Percentiles rank a stretch among this genome's conserved stretches.
Evolutionary conservation across 2,888 invertebrate species (phyloP).

Genomic region (Saturnia japonica): DNA sequence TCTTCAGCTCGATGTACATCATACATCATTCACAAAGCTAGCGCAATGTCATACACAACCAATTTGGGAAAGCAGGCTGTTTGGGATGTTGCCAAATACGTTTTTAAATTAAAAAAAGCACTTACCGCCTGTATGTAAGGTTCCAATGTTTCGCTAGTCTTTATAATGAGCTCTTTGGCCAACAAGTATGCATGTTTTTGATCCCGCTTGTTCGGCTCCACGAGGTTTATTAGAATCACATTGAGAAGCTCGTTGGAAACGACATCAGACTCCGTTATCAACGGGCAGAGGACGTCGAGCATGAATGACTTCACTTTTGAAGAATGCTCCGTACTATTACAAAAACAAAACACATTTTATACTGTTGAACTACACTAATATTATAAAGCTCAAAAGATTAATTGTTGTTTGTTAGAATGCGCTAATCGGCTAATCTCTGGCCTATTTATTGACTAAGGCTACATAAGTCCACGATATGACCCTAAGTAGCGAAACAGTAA

Average conservation of each 20-base stretch:
- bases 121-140: constrained; percentile 96
- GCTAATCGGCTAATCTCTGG: no score
- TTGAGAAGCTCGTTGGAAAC: constrained; percentile 97
- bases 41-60: no score
- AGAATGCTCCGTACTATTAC: constrained; percentile 94
- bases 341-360: background rate
- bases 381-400: no score
- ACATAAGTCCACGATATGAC: no score
- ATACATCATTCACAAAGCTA: no score
- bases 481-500: no score
- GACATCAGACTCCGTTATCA: constrained; percentile 97
- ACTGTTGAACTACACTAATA: no score
- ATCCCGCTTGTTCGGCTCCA: constrained; percentile 95
- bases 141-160: constrained; percentile 95
- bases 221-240: constrained; percentile 95
- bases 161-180: constrained; percentile 94
- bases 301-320: constrained; percentile 98
- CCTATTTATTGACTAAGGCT: no score
- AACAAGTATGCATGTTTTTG: constrained; percentile 94
- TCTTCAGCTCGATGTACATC: no score
- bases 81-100: background rate
- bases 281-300: constrained; percentile 96
- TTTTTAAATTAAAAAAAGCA: background rate
- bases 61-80: no score
- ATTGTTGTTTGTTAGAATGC: no score